Percentiles rank a stretch among this genome's conserved stretches.
phyloP scores from a whole-genome alignment of 2,888 invertebrate genomes.

The Tipula lateralis region DNA sequence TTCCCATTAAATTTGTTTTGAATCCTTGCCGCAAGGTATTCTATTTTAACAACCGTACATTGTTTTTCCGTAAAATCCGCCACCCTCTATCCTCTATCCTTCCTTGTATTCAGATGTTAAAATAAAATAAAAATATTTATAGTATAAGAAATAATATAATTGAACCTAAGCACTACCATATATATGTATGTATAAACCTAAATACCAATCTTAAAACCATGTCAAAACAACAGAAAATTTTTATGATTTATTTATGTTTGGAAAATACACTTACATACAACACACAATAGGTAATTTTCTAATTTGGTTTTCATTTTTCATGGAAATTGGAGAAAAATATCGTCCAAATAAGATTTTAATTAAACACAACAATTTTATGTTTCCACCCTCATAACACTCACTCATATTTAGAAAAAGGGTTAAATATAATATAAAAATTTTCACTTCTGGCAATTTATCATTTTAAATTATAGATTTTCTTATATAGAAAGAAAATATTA shows the following conservation, averaged over 20 bases:
- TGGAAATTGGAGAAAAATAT: background rate
- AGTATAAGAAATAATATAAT: background rate
- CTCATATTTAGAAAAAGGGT: background rate
- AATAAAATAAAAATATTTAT: background rate
- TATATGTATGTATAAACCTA: no score
- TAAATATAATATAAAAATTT: background rate
- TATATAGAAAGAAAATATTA: background rate
- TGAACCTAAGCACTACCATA: background rate
- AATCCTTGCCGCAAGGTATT: conserved; percentile 9
- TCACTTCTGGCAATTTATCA: conserved; percentile 19
- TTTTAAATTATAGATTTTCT: conserved; percentile 24
- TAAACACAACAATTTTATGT: background rate
- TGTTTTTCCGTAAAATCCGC: background rate
- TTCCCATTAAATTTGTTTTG: background rate
- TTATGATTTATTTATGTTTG: background rate
- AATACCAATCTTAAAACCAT: conserved; percentile 13
- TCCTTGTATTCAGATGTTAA: background rate
- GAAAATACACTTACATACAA: no score
- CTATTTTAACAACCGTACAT: background rate
- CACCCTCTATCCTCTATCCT: no score
- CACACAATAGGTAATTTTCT: background rate
- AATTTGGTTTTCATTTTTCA: background rate
- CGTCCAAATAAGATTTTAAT: conserved; percentile 24
- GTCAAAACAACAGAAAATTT: background rate
- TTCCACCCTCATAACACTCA: background rate